Evolutionary conservation across 2,888 invertebrate genomes (phyloP), one percentile per base, ranked within the genome.

Genomic region (Pseudococcus viburni): DNA sequence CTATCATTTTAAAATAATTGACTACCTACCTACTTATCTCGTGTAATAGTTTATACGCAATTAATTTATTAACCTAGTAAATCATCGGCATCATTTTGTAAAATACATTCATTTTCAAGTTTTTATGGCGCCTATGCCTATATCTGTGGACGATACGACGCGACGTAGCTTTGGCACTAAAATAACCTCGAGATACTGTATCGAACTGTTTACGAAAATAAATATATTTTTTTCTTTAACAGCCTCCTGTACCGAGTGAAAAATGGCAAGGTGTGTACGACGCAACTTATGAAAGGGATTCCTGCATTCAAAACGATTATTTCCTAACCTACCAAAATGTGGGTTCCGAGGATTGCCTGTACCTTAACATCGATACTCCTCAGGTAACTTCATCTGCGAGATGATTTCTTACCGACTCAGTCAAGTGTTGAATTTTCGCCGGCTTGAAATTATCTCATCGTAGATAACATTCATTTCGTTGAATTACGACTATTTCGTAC

Each of bases 291-390:
- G 88, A 92, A 68, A 91, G 91, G 0, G 91, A 91, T n/a, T 90
- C 91, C 68, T 92, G 92, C 9, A 89, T 92, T 84, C 92, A 93
- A 89, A 90, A 90, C 1, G 68, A 84, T 19, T 22, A 33, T 33
- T n/a, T 84, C 6, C 0, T 0, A n/a, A n/a, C 42, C 3, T 1
- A 26, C 5, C 19, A 22, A 22, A 0, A 42, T 48, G 26, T 51
- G 6, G 93, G 93, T 55, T 91, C 92, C 6, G 94, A 94, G 90
- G 93, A 94, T 90, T 94, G 93, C 89, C 90, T 93, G 7, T 92
- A 93, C 90, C 90, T 93, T 33, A 93, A 93, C 91, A 46, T 88
- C 55, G 33, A 73, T 73, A 73, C 7, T 73, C 68, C 68, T 3
- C 11, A 73, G 68, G 68, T 73, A 73, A 5, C 4, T 26, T 73